These are phyloP conservation scores for Sinocyclocheilus grahami DNA, from an alignment of 2,113 vertebrate genomes.

Conservation along the genomic window DNA sequence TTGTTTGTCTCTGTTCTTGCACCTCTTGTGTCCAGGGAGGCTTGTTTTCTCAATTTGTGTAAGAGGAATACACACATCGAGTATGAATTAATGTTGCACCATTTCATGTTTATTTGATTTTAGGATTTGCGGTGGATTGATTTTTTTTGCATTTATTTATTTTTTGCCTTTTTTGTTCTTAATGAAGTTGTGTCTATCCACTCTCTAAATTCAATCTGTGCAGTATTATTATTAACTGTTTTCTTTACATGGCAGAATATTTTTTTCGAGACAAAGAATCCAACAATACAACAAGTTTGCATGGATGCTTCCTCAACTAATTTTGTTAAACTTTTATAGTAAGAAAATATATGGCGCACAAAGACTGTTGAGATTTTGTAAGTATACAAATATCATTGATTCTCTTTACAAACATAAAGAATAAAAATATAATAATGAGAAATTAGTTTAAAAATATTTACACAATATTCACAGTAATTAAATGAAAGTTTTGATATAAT, in stretches of 20 bases:
- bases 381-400: not conserved
- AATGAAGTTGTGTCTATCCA: not conserved
- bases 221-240: not conserved
- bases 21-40: slow-evolving; percentile 34
- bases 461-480: too few species aligned
- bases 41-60: not conserved
- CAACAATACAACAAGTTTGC: not conserved
- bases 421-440: not conserved
- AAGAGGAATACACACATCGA: not conserved
- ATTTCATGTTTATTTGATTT: too few species aligned
- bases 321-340: not conserved
- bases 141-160: too few species aligned
- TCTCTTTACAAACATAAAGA: too few species aligned
- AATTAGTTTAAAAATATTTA: not conserved
- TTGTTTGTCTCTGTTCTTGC: slow-evolving; percentile 28
- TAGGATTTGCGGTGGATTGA: too few species aligned
- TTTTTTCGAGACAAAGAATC: not conserved
- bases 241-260: not conserved
- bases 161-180: not conserved
- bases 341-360: not conserved
- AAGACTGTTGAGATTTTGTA: not conserved
- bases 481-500: too few species aligned
- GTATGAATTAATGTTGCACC: not conserved
- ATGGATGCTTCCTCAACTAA: not conserved
- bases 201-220: not conserved